Conservation (phyloP, 23 tunicate genomes). For the Styela clava region DNA sequence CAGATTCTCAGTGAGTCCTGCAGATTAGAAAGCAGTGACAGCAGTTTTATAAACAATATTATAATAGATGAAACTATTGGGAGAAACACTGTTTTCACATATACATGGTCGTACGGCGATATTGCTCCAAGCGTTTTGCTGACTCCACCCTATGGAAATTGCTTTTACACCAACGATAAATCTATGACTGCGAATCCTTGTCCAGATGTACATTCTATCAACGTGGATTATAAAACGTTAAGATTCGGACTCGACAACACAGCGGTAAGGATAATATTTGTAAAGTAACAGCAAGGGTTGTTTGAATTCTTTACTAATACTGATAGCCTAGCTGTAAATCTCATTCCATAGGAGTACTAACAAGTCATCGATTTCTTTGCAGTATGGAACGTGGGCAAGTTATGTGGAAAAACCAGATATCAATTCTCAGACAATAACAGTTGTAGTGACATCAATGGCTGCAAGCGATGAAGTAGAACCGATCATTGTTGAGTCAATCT, state of each 20-base stretch:
- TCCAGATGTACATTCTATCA: neutral
- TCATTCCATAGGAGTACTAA: neutral
- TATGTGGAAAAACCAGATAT: neutral
- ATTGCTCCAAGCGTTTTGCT: neutral
- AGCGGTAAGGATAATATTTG: no score
- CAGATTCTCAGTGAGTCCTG: neutral
- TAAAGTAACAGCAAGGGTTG: neutral
- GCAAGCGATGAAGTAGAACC: constrained; percentile 28
- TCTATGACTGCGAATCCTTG: neutral
- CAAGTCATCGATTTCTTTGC: neutral
- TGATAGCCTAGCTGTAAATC: neutral
- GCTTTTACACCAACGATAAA: neutral
- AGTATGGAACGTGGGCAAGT: constrained; percentile 43
- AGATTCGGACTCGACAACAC: neutral
- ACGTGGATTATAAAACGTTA: neutral
- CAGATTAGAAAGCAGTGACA: no score
- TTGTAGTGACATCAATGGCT: constrained; percentile 51
- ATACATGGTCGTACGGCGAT: constrained; percentile 28
- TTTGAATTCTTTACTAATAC: no score
- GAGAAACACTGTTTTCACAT: constrained; percentile 39
- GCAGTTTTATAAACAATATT: constrained; percentile 11
- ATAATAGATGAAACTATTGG: constrained; percentile 46
- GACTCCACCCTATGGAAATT: neutral
- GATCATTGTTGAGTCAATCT: constrained; percentile 36
- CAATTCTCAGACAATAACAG: neutral